A percentile compares a stretch with the other conserved stretches of the same genome.
phyloP scores from a whole-genome alignment of 92 coral and sea anemone genomes.

The Porites evermanni region DNA sequence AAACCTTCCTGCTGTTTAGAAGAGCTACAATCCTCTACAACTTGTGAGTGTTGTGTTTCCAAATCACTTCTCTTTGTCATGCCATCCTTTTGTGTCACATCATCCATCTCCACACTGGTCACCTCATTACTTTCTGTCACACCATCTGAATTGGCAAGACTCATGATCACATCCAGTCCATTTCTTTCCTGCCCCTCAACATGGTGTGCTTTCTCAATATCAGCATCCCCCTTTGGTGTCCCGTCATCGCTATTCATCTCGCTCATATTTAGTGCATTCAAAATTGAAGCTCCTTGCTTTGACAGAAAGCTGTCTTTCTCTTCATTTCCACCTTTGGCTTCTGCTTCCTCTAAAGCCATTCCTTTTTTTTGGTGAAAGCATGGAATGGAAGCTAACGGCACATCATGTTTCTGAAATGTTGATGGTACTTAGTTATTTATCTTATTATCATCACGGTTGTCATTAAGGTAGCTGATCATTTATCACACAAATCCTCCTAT shows the following conservation, averaged over 20 bases:
- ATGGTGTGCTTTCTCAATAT: neutral
- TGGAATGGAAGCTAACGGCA: conserved; percentile 95
- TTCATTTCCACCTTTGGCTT: conserved; percentile 1
- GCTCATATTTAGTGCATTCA: conserved; percentile 33
- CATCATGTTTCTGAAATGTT: conserved; percentile 89
- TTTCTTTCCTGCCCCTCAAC: conserved; percentile 5
- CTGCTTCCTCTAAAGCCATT: conserved; percentile 6
- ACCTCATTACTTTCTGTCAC: neutral
- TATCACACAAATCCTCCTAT: too few relatives aligned
- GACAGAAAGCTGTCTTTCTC: neutral
- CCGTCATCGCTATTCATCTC: neutral
- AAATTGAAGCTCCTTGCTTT: conserved; percentile 29
- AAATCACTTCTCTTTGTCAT: neutral
- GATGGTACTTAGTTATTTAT: neutral
- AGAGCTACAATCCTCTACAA: neutral
- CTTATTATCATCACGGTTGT: neutral
- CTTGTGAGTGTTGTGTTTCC: conserved; percentile 19
- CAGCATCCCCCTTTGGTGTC: neutral
- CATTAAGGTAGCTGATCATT: neutral
- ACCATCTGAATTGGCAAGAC: neutral
- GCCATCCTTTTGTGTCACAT: neutral
- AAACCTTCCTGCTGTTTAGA: neutral
- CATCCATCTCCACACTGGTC: neutral
- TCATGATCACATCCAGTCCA: conserved; percentile 31
- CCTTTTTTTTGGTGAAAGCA: conserved; percentile 90